These are phyloP conservation scores for Machaerirhynchus nigripectus DNA, from an alignment of 2,113 vertebrate species.

Conservation along the genomic window DNA sequence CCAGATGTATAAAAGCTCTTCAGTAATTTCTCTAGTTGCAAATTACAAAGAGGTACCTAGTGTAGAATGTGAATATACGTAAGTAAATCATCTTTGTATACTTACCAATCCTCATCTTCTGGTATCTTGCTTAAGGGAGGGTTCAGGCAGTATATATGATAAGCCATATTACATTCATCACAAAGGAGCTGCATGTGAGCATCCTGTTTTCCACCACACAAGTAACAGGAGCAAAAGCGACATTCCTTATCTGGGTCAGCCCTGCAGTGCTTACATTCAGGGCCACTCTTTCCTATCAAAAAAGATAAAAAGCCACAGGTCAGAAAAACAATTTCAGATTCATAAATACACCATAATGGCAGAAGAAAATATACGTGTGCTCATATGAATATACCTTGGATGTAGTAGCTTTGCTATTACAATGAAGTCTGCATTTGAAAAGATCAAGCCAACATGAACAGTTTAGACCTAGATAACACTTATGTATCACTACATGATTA, in stretches of 20 bases:
- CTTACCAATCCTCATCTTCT: conserved; percentile 97
- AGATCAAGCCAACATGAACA: not conserved
- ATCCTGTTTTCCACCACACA: conserved; percentile 95
- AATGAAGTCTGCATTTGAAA: not conserved
- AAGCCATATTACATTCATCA: conserved; percentile 98
- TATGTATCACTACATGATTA: not conserved
- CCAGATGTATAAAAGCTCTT: not conserved
- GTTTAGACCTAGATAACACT: not conserved
- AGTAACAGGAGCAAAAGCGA: conserved; percentile 91
- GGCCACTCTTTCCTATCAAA: conserved; percentile 89
- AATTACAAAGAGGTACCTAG: not conserved
- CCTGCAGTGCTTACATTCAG: conserved; percentile 95
- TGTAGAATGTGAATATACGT: not conserved
- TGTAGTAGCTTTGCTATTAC: not conserved
- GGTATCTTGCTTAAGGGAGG: conserved; percentile 92
- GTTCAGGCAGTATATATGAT: conserved; percentile 96
- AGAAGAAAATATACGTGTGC: not conserved
- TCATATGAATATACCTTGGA: not conserved
- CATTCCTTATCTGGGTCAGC: conserved; percentile 92
- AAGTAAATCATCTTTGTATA: conserved; percentile 36
- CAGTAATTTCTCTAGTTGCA: not conserved
- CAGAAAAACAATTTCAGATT: not conserved
- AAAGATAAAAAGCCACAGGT: not conserved
- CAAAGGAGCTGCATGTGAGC: conserved; percentile 96
- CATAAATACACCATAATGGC: not conserved